Base-by-base conservation (phyloP, 2,797 vertebrate species). In the Malurus splendens region DNA sequence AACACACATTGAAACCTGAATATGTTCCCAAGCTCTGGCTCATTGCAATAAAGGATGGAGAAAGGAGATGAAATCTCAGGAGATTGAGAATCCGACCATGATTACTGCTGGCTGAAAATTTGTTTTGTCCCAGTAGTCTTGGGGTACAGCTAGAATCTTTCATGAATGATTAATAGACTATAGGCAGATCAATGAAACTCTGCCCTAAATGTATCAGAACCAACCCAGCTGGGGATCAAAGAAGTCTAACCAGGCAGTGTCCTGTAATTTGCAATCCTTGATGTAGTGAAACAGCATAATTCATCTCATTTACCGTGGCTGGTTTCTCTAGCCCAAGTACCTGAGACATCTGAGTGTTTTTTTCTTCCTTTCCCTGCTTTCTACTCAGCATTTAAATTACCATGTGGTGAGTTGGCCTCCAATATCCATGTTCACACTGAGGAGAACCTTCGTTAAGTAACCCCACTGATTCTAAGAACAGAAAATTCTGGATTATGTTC, bases 71-170 rank as follows among this genome's bases (percentile, higher is more conserved):
- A 75, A 92, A 89, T 94, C 82, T 95, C 93, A 82, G 64, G 87
- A 90, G 92, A 78, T 4, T 81, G 67, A 94, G 92, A 95, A 93
- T 32, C 64, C 52, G 5, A 87, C 87, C 90, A 64, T 94, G 80
- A 95, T 93, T 96, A 62, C 89, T 94, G 87, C 88, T 93, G 79
- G 61, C 86, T 94, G 92, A 92, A 96, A 94, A 94, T 72, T 86
- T 94, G 79, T 91, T 96, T 97, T 95, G 83, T 94, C 80, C 93
- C 87, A n/a, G 56, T 57, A 90, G 75, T 94, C 81, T 90, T 90
- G 92, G 68, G 77, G 66, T 91, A 88, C 73, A 88, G 42, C 55
- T 91, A 82, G 81, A 87, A 74, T 84, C 83, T 89, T 93, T 83
- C 78, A 61, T 90, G 89, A 96, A 92, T 95, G 92, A 93, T 72